Conservation (phyloP, 1,140 invertebrate genomes). For the Copidosoma floridanum region DNA sequence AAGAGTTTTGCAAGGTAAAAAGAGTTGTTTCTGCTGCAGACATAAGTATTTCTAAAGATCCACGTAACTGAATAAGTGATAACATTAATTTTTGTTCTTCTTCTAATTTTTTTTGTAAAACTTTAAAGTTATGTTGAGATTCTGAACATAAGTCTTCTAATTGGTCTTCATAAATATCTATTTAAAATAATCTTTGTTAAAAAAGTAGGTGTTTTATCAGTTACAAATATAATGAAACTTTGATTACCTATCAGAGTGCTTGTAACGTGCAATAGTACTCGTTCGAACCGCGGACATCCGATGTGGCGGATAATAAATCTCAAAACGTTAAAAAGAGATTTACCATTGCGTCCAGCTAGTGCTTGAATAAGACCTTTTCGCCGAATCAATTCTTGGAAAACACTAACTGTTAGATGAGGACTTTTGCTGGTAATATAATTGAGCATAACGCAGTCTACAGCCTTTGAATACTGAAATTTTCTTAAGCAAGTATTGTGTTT, state of each 20-base stretch:
- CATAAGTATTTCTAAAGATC: slow-evolving; percentile 69
- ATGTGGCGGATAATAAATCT: slow-evolving; percentile 77
- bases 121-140: slow-evolving; percentile 61
- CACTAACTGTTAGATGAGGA: slow-evolving; percentile 75
- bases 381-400: slow-evolving; percentile 82
- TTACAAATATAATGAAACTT: slow-evolving; percentile 4
- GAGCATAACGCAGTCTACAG: slow-evolving; percentile 71
- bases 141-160: slow-evolving; percentile 59
- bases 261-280: slow-evolving; percentile 70
- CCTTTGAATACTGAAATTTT: slow-evolving; percentile 80
- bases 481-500: slow-evolving; percentile 72
- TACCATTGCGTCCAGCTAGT: slow-evolving; percentile 67
- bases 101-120: slow-evolving; percentile 62
- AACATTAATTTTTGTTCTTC: slow-evolving; percentile 68
- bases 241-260: slow-evolving; percentile 67
- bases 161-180: slow-evolving; percentile 67
- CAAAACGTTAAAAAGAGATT: slow-evolving; percentile 66
- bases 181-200: slow-evolving; percentile 18
- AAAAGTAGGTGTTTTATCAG: slow-evolving; percentile 8
- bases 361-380: slow-evolving; percentile 72
- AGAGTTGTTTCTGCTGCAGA: slow-evolving; percentile 55
- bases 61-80: slow-evolving; percentile 65
- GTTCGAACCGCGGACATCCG: slow-evolving; percentile 71
- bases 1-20: slow-evolving; percentile 41
- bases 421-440: slow-evolving; percentile 62